A percentile compares a stretch with the other conserved stretches of the same genome.
These are phyloP conservation scores for Pitta sordida DNA, from an alignment of 2,113 vertebrate species.

Conservation along the genomic window DNA sequence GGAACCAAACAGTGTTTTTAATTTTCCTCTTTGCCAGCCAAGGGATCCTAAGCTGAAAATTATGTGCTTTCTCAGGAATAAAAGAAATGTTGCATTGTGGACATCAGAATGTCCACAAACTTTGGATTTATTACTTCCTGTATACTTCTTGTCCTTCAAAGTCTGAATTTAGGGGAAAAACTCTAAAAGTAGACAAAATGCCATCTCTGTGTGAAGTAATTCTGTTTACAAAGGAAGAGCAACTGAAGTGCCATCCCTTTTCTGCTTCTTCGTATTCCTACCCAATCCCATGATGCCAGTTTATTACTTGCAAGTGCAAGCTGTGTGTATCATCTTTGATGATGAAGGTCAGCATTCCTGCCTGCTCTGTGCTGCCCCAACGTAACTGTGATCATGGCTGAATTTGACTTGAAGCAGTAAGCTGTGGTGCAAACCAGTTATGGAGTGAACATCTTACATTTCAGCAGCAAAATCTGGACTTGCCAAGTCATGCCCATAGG, in stretches of 20 bases:
- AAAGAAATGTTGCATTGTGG: neutral
- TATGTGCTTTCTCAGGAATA: neutral
- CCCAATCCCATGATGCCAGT: neutral
- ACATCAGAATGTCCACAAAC: neutral
- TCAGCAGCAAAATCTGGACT: neutral
- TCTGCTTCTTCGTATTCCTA: neutral
- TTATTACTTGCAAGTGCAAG: neutral
- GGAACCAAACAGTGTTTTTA: neutral
- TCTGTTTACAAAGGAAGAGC: neutral
- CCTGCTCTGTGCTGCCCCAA: neutral
- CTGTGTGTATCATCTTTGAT: neutral
- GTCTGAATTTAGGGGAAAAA: neutral
- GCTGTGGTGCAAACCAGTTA: neutral
- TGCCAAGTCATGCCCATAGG: neutral
- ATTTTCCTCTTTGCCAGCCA: neutral
- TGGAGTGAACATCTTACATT: accelerated
- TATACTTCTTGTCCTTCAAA: neutral
- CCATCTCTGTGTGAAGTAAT: neutral
- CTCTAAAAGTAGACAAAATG: neutral
- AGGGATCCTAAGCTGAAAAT: neutral
- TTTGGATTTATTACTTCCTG: neutral
- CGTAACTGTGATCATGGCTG: neutral
- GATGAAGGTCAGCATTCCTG: neutral
- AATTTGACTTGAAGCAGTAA: neutral
- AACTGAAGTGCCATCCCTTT: neutral